Evolutionary conservation across 2,888 invertebrate species (phyloP).

Genomic region (Cataglyphis albicans): DNA sequence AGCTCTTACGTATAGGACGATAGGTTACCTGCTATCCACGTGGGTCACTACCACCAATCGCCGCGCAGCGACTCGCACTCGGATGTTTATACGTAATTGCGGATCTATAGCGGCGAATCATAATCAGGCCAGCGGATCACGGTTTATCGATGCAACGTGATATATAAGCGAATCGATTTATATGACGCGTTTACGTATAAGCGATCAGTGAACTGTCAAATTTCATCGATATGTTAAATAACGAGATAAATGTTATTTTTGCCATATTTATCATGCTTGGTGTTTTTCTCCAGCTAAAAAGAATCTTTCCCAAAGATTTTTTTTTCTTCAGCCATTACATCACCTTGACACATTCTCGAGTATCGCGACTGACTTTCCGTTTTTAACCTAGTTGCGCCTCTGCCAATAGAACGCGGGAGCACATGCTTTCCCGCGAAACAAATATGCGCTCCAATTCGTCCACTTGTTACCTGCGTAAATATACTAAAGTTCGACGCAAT

Average conservation of each 20-base stretch:
- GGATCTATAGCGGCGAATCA: conserved; percentile 37
- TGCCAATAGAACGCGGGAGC: conserved; percentile 76
- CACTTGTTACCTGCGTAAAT: conserved; percentile 69
- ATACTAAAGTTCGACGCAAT: conserved; percentile 14
- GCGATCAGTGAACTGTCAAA: neutral
- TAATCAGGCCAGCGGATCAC: conserved; percentile 69
- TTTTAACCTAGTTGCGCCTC: conserved; percentile 79
- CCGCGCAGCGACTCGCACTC: conserved; percentile 17
- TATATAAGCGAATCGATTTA: neutral
- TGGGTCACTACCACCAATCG: conserved; percentile 9
- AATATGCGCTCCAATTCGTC: conserved; percentile 61
- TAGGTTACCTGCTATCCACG: conserved; percentile 20
- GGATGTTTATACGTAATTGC: conserved; percentile 30
- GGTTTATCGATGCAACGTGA: conserved; percentile 42
- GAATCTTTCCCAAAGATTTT: neutral
- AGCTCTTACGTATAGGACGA: neutral
- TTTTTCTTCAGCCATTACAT: conserved; percentile 34
- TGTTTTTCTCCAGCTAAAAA: neutral
- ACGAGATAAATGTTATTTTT: neutral
- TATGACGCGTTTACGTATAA: neutral
- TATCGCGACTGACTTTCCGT: conserved; percentile 73
- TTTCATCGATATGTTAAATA: neutral
- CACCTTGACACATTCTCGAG: conserved; percentile 77
- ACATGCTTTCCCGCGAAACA: conserved; percentile 62
- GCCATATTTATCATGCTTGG: neutral